Base-by-base conservation (phyloP, 2,113 vertebrate species). In the Ursus arctos region DNA sequence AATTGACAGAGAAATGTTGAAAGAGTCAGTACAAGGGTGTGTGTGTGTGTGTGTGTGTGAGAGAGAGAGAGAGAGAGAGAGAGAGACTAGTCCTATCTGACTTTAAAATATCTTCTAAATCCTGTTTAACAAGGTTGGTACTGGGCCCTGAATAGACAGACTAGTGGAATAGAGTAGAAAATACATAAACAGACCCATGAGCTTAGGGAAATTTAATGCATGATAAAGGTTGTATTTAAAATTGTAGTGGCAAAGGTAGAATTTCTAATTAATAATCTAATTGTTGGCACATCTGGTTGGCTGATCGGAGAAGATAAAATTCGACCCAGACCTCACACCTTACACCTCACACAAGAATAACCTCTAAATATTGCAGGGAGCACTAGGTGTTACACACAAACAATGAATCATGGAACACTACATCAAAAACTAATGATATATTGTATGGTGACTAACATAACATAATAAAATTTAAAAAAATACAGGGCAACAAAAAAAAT, bases 1-100 rank as follows among this genome's bases (percentile, higher is more conserved):
- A 90, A 43, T 18, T 90, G 87, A 11, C 47, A 80, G 51, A 81
- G 53, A 63, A 61, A 63, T 43, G 24, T 72, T 63, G 53, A 59
- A 47, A 63, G 31, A 28, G 33, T 74, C 22, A 24, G 13, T 76
- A 76, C 43, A 31, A 76, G 59, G 47, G 61, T 24, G 3, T 7
- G n/a, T 13, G 8, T 1, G 4, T 0, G 3, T 0, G 2, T 57
- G 36, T 57, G 61, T 33, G 19, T 2, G 36, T 13, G 10, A 76
- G 72, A 76, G 72, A n/a, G n/a, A n/a, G n/a, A 76, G 26, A 31
- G 36, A 24, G 11, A 72, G 19, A 36, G 11, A 40, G 21, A 76
- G 72, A 76, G 72, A 76, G 28, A 33, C 1, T 65, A 74, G n/a
- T 40, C 55, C 67, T 76, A 43, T 55, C 43, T 63, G 65, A 89